Evolutionary conservation across 2,888 invertebrate species (phyloP).

Genomic region (Acanthacorydalis orientalis): DNA sequence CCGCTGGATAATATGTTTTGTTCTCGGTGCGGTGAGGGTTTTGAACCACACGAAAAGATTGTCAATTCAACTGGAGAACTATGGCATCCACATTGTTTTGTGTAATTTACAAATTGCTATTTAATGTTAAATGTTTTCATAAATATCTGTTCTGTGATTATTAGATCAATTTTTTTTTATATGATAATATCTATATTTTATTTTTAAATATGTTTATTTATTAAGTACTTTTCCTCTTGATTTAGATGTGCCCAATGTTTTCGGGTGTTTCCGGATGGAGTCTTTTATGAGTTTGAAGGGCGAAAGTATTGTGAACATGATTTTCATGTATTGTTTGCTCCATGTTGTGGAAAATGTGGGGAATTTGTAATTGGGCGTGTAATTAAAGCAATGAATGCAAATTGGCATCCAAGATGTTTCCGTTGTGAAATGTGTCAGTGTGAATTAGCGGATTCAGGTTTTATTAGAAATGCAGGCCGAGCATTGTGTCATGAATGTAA

Average conservation of each 20-base stretch:
- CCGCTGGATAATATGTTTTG: constrained; percentile 87
- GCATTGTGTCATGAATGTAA: constrained; percentile 92
- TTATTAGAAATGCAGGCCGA: constrained; percentile 73
- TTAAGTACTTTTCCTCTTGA: constrained; percentile 8
- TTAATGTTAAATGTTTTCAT: not conserved
- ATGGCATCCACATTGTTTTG: constrained; percentile 98
- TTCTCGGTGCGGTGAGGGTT: constrained; percentile 89
- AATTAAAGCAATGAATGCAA: constrained; percentile 97
- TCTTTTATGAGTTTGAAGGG: constrained; percentile 98
- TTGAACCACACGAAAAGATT: constrained; percentile 92
- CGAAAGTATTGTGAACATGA: constrained; percentile 98
- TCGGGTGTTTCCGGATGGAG: constrained; percentile 90
- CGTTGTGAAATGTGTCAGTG: constrained; percentile 84
- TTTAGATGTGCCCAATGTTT: constrained; percentile 95
- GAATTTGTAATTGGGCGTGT: constrained; percentile 98
- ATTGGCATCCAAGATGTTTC: constrained; percentile 98
- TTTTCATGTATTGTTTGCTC: constrained; percentile 89
- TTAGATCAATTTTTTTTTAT: too few relatives aligned
- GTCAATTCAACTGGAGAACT: constrained; percentile 97
- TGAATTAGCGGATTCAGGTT: constrained; percentile 91
- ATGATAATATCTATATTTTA: too few relatives aligned
- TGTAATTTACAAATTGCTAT: constrained; percentile 39
- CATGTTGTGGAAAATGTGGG: constrained; percentile 55
- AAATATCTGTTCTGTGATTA: not conserved
- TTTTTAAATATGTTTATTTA: not conserved